Evolutionary conservation across 2,888 invertebrate species (phyloP), one percentile per base, ranked within the genome.

Genomic region (Scotopteryx bipunctaria): DNA sequence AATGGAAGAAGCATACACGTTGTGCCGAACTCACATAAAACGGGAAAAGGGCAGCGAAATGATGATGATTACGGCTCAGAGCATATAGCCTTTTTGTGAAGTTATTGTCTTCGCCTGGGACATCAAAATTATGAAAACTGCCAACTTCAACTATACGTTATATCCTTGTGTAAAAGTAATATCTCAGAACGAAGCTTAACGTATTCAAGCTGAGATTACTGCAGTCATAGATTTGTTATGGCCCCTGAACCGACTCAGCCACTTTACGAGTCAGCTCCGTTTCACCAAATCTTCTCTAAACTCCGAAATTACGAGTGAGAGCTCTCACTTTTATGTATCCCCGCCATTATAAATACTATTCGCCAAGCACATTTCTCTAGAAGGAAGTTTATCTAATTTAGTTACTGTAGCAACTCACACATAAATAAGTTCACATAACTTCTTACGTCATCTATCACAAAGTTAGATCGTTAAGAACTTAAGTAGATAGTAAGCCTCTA

Each of bases 391-490:
- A 44, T 53, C 55, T 60, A 48, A 63, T 57, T 60, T 53, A 42
- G 57, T 58, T 52, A 55, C 31, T 52, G 33, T 52, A 43, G 33
- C 25, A 32, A 32, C 46, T 64, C 58, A 63, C 55, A 61, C 55
- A 57, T 51, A 59, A 59, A 67, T 59, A 66, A 56, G 61, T 60
- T 61, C 35, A 44, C 57, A 63, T 61, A 69, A 71, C 64, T 68
- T 70, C 61, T 40, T 61, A 63, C 66, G 57, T 69, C 66, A 60
- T 66, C 61, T 63, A 64, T 67, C 68, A 67, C 67, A 50, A 74
- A 74, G 67, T 71, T 71, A 61, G 71, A 69, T 71, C 69, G 66
- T 73, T 73, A 73, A 71, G 66, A 64, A 66, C 67, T 60, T 69
- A 67, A 72, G 68, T 62, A 71, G 67, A 69, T 69, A 69, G 58